Conservation (phyloP, 2,888 invertebrate species). For the Napeogenes sylphis region DNA sequence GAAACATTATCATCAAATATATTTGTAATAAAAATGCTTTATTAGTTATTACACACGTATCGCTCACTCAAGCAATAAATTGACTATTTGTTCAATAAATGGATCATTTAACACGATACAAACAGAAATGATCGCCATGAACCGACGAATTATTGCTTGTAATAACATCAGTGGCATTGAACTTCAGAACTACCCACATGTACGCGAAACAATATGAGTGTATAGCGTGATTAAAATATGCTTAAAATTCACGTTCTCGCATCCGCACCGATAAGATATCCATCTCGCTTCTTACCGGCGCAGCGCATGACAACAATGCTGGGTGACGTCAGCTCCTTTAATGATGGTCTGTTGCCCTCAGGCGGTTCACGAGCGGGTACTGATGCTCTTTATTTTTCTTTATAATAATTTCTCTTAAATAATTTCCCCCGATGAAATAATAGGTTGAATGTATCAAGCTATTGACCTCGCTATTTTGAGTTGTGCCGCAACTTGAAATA, state of each 20-base stretch:
- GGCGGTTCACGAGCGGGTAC: slow-evolving; percentile 50
- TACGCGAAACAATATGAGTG: slow-evolving; percentile 42
- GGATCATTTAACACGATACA: slow-evolving; percentile 59
- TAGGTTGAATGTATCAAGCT: background rate
- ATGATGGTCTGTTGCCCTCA: slow-evolving; percentile 43
- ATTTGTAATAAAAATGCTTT: background rate
- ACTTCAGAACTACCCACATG: slow-evolving; percentile 46
- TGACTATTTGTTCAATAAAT: slow-evolving; percentile 41
- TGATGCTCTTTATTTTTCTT: slow-evolving; percentile 36
- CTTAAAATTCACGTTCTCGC: slow-evolving; percentile 55
- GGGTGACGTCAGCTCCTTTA: slow-evolving; percentile 71
- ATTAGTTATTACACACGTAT: slow-evolving; percentile 1
- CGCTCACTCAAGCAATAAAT: slow-evolving; percentile 17
- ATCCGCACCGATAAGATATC: slow-evolving; percentile 52
- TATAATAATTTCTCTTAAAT: slow-evolving; percentile 24
- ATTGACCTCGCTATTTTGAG: slow-evolving; percentile 17
- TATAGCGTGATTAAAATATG: slow-evolving; percentile 43
- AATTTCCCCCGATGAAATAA: background rate
- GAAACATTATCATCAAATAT: slow-evolving; percentile 2
- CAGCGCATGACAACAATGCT: slow-evolving; percentile 62
- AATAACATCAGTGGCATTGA: slow-evolving; percentile 64
- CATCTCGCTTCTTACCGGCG: slow-evolving; percentile 58
- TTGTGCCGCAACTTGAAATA: slow-evolving; percentile 10
- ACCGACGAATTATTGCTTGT: slow-evolving; percentile 53
- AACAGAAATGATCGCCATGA: slow-evolving; percentile 57